Conservation (phyloP, 2,888 invertebrate genomes). For the Cryptus armator region DNA sequence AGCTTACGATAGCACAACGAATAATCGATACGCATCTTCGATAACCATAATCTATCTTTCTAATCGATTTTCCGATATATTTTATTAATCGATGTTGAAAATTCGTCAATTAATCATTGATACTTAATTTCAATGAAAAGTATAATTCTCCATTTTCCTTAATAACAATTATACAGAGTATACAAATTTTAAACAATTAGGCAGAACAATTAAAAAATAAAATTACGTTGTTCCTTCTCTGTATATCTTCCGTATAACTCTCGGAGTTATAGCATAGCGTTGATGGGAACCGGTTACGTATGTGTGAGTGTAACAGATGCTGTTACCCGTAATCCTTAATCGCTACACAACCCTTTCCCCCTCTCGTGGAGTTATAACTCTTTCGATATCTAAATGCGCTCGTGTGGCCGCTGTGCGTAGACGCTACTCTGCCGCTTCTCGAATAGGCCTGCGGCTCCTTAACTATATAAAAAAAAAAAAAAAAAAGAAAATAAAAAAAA, state of each 20-base stretch:
- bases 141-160: too few species aligned
- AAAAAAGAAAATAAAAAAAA: conserved; percentile 67
- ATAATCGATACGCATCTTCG: conserved; percentile 23
- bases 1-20: conserved; percentile 5
- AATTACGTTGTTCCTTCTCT: not conserved
- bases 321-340: conserved; percentile 38
- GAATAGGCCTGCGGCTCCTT: not conserved
- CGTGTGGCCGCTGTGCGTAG: conserved; percentile 16
- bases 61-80: not conserved
- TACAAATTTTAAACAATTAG: not conserved
- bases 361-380: conserved; percentile 39
- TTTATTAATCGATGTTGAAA: not conserved
- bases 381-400: conserved; percentile 43
- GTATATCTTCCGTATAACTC: conserved; percentile 7
- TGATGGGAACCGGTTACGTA: conserved; percentile 31
- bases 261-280: conserved; percentile 29
- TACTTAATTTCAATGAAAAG: not conserved
- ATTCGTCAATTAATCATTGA: not conserved
- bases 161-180: too few species aligned
- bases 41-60: not conserved
- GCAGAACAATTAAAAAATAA: not conserved
- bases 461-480: conserved; percentile 2
- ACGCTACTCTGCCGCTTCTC: not conserved
- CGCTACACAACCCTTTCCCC: conserved; percentile 8
- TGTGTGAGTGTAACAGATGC: conserved; percentile 49